Percentiles rank a stretch among this genome's conserved stretches.
Conservation (phyloP, 2,888 invertebrate genomes). For the Encarsia formosa region DNA sequence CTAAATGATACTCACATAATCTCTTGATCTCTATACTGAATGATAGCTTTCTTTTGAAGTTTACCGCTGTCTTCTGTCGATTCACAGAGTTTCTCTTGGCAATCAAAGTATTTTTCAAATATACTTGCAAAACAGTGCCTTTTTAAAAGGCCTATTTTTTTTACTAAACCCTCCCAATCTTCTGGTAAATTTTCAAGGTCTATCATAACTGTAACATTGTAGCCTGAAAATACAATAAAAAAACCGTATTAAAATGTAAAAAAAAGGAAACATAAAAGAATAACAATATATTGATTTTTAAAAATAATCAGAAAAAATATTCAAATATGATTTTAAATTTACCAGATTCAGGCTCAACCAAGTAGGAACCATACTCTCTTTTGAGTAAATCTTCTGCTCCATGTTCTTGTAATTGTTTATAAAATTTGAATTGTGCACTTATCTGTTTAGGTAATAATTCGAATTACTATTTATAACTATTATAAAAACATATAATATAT, state of each 20-base stretch:
- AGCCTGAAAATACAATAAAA: conserved; percentile 74
- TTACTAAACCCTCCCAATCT: conserved; percentile 84
- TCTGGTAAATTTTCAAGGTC: conserved; percentile 89
- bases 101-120: conserved; percentile 98
- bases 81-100: conserved; percentile 95
- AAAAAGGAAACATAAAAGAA: not conserved
- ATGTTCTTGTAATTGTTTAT: conserved; percentile 95
- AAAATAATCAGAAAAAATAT: not conserved
- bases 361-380: conserved; percentile 82
- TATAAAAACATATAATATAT: not conserved
- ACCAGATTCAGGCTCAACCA: conserved; percentile 85
- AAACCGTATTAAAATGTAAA: conserved; percentile 1
- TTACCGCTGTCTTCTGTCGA: conserved; percentile 85
- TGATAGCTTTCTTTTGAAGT: conserved; percentile 90
- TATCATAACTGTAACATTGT: conserved; percentile 89
- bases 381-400: conserved; percentile 95
- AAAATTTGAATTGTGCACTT: conserved; percentile 98
- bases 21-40: conserved; percentile 98
- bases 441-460: too few species aligned
- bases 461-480: too few species aligned
- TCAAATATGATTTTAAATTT: conserved; percentile 37
- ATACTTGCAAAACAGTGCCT: conserved; percentile 99
- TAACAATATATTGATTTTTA: not conserved
- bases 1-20: conserved; percentile 72
- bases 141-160: conserved; percentile 90